Evolutionary conservation across 2,888 invertebrate species (phyloP).

Genomic region (Autographa gamma): DNA sequence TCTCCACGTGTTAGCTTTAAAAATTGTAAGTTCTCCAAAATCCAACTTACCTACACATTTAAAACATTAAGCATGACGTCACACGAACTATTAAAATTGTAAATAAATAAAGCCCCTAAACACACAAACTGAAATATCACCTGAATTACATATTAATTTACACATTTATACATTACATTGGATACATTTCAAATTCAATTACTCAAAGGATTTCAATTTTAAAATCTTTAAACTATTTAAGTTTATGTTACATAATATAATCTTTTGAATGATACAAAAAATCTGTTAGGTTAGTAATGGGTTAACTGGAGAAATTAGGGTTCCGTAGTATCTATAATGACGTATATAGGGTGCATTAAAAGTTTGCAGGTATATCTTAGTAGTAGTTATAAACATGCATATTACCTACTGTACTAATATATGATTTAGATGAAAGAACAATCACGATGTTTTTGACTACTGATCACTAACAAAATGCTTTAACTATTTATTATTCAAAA

Average conservation of each 20-base stretch:
- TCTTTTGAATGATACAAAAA: constrained; percentile 14
- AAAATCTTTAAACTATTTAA: constrained; percentile 14
- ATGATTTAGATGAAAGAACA: too few species aligned
- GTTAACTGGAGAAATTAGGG: neutral
- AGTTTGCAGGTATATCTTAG: too few species aligned
- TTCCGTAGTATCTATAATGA: neutral
- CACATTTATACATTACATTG: constrained; percentile 42
- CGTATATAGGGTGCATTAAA: too few species aligned
- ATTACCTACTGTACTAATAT: too few species aligned
- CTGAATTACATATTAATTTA: constrained; percentile 37
- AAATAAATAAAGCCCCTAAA: constrained; percentile 41
- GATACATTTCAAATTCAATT: constrained; percentile 29
- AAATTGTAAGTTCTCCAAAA: neutral
- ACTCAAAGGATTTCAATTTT: neutral
- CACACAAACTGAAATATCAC: constrained; percentile 24
- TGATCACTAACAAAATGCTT: neutral
- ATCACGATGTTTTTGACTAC: neutral
- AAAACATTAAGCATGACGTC: constrained; percentile 37
- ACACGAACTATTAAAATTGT: constrained; percentile 47
- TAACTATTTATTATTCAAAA: neutral
- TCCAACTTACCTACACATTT: neutral
- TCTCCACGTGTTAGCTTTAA: neutral
- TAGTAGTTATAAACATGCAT: too few species aligned
- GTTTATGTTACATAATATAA: constrained; percentile 39
- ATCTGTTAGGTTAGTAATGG: neutral